A percentile compares a stretch with the other conserved stretches of the same genome.
These are phyloP conservation scores for Pyrrhosoma nymphula DNA, from an alignment of 2,888 invertebrate genomes.

Conservation along the genomic window DNA sequence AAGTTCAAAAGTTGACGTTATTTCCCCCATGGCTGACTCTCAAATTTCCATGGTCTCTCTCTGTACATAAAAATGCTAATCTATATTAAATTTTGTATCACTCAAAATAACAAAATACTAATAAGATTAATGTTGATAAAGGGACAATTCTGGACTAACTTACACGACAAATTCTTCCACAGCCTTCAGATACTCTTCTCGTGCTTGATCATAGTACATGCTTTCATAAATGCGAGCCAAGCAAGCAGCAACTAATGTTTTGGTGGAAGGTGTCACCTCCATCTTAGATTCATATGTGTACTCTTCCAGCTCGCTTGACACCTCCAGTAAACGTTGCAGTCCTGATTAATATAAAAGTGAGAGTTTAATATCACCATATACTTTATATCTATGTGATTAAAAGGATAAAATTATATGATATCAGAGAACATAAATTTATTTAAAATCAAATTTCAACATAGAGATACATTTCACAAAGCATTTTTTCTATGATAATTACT, in stretches of 20 bases:
- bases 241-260: constrained; percentile 94
- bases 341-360: constrained; percentile 74
- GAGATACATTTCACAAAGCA: too few species aligned
- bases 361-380: background rate
- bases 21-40: too few species aligned
- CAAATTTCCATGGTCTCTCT: too few species aligned
- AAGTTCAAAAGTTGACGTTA: too few species aligned
- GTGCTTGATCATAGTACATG: constrained; percentile 94
- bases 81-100: too few species aligned
- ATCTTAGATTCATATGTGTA: constrained; percentile 95
- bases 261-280: constrained; percentile 92
- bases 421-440: too few species aligned
- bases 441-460: too few species aligned
- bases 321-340: constrained; percentile 88
- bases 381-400: constrained; percentile 74
- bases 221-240: constrained; percentile 95
- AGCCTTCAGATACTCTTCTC: constrained; percentile 86
- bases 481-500: too few species aligned
- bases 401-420: too few species aligned
- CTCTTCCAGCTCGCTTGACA: constrained; percentile 95
- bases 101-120: too few species aligned
- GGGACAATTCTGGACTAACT: constrained; percentile 62
- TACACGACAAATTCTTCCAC: constrained; percentile 91
- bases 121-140: too few species aligned
- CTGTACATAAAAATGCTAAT: too few species aligned